Evolutionary conservation across 2,113 vertebrate species (phyloP), one percentile per base, ranked within the genome.

Genomic region (Pteropus alecto): DNA sequence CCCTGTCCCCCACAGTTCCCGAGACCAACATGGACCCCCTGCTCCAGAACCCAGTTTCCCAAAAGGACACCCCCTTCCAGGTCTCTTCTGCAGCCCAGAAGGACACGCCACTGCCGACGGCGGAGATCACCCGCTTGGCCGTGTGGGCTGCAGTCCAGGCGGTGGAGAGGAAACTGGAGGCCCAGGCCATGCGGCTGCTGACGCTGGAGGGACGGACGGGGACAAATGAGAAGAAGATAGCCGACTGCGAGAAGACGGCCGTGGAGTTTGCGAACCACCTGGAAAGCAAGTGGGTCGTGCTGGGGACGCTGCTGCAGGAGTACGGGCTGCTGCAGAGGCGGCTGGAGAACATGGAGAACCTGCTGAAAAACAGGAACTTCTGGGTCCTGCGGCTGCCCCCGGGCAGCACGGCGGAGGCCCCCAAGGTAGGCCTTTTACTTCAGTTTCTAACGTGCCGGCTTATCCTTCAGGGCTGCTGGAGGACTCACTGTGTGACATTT

Each of bases 311-410:
- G 51, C 98, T 98, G 70, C 98, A 98, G 97, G 97, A 93, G 87
- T 98, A 98, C 0, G 98, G 98, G 73, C 97, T 98, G 54, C 96
- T 99, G 58, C 98, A 98, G 97, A 87, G 96, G 96, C 98, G 98
- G 1, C 97, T 99, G 78, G 97, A 98, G 89, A 98, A 98, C 48
- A 81, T 99, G 97, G 98, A 99, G 98, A 99, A 98, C 82, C 96
- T 99, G 35, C 98, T 99, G 2, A 98, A 98, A 90, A 99, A 99
- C 97, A 98, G 98, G 82, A 99, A 99, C 6, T 99, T 99, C 95
- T 99, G 98, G 98, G 98, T 99, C 87, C 95, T 98, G 88, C 97
- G 98, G 8, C 97, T 98, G 48, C 98, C 98, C 6, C 98, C 98
- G 0, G 0, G 71, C 54, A 95, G 97, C 76, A 78, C n/a, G n/a